A percentile compares a stretch with the other conserved stretches of the same genome.
phyloP scores from a whole-genome alignment of 2,888 invertebrate genomes.

The Drosophila falleni region DNA sequence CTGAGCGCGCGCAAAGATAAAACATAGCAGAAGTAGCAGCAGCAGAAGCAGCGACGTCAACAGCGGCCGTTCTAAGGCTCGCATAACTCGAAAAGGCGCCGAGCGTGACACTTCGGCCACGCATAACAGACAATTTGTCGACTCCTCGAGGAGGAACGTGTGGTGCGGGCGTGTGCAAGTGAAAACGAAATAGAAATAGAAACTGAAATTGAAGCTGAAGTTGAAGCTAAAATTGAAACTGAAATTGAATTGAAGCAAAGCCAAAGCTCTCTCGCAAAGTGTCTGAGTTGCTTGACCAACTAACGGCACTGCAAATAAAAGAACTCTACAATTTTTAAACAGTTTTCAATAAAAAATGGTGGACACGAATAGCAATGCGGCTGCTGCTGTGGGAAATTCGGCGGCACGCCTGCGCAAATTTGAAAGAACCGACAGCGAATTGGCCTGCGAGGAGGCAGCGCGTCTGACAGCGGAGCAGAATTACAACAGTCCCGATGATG shows the following conservation, averaged over 20 bases:
- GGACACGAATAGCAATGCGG: slow-evolving; percentile 68
- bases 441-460: slow-evolving; percentile 93
- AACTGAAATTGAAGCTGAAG: slow-evolving; percentile 6
- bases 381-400: slow-evolving; percentile 62
- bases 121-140: slow-evolving; percentile 48
- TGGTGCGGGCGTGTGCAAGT: slow-evolving; percentile 40
- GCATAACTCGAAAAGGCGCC: slow-evolving; percentile 56
- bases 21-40: slow-evolving; percentile 35
- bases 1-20: slow-evolving; percentile 62
- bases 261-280: slow-evolving; percentile 17
- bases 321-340: slow-evolving; percentile 15
- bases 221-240: slow-evolving; percentile 7
- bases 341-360: slow-evolving; percentile 66
- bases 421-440: slow-evolving; percentile 92
- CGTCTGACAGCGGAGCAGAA: slow-evolving; percentile 89
- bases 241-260: slow-evolving; percentile 10
- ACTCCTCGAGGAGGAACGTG: slow-evolving; percentile 23
- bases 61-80: slow-evolving; percentile 52
- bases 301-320: slow-evolving; percentile 35
- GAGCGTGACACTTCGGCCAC: slow-evolving; percentile 59
- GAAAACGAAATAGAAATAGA: slow-evolving; percentile 29
- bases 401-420: slow-evolving; percentile 86
- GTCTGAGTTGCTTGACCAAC: slow-evolving; percentile 9
- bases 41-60: slow-evolving; percentile 35
- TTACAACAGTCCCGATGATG: slow-evolving; percentile 86